Evolutionary conservation across 2,888 invertebrate genomes (phyloP).

Genomic region (Drosophila borborema): DNA sequence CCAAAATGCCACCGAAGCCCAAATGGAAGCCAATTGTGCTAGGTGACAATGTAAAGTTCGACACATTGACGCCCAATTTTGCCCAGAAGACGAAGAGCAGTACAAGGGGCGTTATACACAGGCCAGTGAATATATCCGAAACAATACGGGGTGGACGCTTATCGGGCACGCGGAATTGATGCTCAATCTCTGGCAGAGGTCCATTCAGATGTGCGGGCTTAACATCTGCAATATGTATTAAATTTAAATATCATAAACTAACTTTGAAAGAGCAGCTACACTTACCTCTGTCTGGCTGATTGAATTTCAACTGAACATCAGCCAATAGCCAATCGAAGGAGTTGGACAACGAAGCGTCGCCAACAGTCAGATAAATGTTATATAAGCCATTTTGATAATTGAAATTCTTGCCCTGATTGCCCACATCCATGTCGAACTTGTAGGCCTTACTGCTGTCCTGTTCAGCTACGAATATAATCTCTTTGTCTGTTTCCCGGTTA

Average conservation of each 20-base stretch:
- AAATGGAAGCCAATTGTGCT: conserved; percentile 95
- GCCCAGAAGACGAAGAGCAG: conserved; percentile 94
- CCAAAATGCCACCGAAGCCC: conserved; percentile 95
- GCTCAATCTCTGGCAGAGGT: conserved; percentile 88
- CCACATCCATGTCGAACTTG: conserved; percentile 96
- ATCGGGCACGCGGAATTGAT: conserved; percentile 96
- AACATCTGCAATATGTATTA: conserved; percentile 55
- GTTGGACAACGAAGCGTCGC: conserved; percentile 95
- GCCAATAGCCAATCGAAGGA: conserved; percentile 95
- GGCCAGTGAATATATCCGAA: conserved; percentile 95
- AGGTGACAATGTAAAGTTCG: conserved; percentile 91
- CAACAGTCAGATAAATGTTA: conserved; percentile 93
- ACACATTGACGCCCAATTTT: conserved; percentile 93
- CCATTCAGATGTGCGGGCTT: conserved; percentile 83
- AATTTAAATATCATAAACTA: background rate
- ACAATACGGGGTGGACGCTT: conserved; percentile 94
- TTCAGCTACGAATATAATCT: conserved; percentile 97
- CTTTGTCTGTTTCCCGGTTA: conserved; percentile 89
- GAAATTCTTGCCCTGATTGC: conserved; percentile 92
- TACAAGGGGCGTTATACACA: conserved; percentile 93
- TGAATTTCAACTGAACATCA: conserved; percentile 91
- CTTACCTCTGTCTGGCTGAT: conserved; percentile 85
- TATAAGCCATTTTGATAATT: conserved; percentile 91
- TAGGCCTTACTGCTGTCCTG: conserved; percentile 91
- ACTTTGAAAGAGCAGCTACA: background rate